Evolutionary conservation across 2,888 invertebrate genomes (phyloP).

Genomic region (Eupithecia dodoneata): DNA sequence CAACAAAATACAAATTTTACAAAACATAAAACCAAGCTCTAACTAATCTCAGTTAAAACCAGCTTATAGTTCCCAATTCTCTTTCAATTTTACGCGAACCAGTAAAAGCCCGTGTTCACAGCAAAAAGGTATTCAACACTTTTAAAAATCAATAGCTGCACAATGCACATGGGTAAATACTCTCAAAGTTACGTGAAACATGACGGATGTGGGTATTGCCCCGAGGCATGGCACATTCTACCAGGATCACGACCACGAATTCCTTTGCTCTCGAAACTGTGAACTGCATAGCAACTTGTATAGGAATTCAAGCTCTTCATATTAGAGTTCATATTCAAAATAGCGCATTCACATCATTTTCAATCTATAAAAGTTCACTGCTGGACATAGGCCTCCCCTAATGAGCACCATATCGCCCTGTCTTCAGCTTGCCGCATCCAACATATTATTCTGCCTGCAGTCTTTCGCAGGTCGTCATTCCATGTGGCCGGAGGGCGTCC

Average conservation of each 20-base stretch:
- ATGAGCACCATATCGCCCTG: no score
- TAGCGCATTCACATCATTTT: background rate
- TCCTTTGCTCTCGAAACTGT: constrained; percentile 12
- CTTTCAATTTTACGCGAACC: background rate
- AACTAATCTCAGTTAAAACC: background rate
- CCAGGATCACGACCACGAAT: background rate
- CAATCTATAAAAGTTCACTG: no score
- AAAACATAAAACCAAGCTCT: background rate
- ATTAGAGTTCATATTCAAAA: background rate
- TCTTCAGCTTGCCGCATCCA: no score
- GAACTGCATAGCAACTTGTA: background rate
- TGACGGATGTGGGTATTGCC: constrained; percentile 2
- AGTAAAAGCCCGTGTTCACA: background rate
- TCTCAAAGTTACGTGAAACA: background rate
- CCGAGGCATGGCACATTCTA: background rate
- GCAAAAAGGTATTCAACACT: background rate
- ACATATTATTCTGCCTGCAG: no score
- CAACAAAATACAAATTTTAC: background rate
- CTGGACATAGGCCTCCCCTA: no score
- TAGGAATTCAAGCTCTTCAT: background rate
- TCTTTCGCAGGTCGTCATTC: no score
- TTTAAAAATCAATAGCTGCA: constrained; percentile 4
- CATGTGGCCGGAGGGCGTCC: no score
- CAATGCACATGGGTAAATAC: constrained; percentile 3
- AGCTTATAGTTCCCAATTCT: background rate